Evolutionary conservation across 2,797 vertebrate species (phyloP).

Genomic region (Hydrocynus forskahlii): DNA sequence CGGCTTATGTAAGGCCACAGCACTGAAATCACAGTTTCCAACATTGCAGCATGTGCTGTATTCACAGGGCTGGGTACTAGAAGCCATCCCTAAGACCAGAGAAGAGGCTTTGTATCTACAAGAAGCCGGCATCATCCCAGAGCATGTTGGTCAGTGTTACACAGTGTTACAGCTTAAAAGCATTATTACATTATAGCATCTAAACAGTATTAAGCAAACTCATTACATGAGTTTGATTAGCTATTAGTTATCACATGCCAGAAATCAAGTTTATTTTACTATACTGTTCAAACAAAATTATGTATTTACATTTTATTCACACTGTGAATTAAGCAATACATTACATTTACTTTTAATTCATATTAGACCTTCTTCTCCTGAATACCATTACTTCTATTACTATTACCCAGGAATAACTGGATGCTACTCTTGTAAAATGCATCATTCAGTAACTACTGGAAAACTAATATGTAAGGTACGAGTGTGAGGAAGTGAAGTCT

Average conservation of each 20-base stretch:
- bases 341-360: not conserved
- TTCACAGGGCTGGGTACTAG: slow-evolving; percentile 90
- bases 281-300: no score
- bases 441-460: not conserved
- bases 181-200: not conserved
- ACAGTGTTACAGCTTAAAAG: slow-evolving; percentile 2
- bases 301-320: no score
- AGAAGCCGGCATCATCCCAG: slow-evolving; percentile 78
- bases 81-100: slow-evolving; percentile 83
- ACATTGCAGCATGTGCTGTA: slow-evolving; percentile 28
- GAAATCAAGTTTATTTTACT: not conserved
- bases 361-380: not conserved
- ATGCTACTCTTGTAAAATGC: not conserved
- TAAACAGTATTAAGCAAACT: not conserved
- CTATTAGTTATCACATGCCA: slow-evolving; percentile 6
- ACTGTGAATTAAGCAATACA: no score
- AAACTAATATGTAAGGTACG: not conserved
- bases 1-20: not conserved
- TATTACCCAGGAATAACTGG: not conserved
- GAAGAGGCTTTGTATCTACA: slow-evolving; percentile 85
- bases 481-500: not conserved
- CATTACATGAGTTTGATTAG: slow-evolving; percentile 4
- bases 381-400: not conserved
- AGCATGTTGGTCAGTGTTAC: slow-evolving; percentile 87
- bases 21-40: not conserved